Evolutionary conservation across 2,888 invertebrate genomes (phyloP).

Genomic region (Lycophotia porphyrea): DNA sequence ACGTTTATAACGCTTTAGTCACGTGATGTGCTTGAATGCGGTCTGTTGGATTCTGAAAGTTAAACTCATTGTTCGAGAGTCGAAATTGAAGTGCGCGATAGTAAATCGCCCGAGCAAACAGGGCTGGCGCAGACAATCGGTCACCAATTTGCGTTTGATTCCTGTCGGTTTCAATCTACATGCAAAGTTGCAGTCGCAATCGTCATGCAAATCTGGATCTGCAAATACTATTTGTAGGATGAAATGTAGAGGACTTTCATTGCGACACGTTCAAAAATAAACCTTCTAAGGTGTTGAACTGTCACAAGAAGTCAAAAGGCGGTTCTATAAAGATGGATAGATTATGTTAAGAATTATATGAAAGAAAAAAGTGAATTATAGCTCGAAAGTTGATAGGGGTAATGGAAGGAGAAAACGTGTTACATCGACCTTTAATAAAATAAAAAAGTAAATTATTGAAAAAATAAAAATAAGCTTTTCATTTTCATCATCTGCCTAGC

Average conservation of each 20-base stretch:
- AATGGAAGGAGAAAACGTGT: not conserved
- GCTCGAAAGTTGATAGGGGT: too few species aligned
- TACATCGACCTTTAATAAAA: not conserved
- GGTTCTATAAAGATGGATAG: not conserved
- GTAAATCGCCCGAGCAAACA: not conserved
- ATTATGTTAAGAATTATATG: not conserved
- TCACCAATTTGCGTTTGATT: conserved; percentile 2
- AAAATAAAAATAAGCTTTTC: not conserved
- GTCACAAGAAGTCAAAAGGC: not conserved
- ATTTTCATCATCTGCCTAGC: too few species aligned
- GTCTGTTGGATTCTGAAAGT: not conserved
- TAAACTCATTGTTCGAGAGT: not conserved
- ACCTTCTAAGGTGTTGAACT: not conserved
- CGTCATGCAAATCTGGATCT: conserved; percentile 21
- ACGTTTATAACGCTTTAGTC: too few species aligned
- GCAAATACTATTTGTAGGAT: not conserved
- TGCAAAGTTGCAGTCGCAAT: conserved; percentile 31
- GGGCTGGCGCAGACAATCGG: not conserved
- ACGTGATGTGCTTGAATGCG: not conserved
- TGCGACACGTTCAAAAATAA: not conserved
- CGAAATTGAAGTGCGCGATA: not conserved
- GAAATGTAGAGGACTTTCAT: not conserved
- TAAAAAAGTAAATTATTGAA: not conserved
- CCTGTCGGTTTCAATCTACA: conserved; percentile 17
- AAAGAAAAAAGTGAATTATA: not conserved